Percentiles rank a stretch among this genome's conserved stretches.
Conservation (phyloP, 1,140 invertebrate species). For the Nilaparvata lugens region DNA sequence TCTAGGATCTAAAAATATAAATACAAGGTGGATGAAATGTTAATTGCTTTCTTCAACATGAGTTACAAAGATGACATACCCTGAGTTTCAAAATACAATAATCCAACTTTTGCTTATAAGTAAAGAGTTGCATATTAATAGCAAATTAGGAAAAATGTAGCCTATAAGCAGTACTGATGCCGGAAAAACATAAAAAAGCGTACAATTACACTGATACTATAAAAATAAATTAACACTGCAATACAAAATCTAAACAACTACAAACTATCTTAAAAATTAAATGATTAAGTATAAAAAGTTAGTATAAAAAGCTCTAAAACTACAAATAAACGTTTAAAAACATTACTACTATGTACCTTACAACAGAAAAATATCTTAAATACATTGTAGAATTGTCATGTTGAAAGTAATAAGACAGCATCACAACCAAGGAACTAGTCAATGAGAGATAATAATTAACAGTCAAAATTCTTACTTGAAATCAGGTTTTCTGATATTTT, state of each 20-base stretch:
- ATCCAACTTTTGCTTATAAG: too few relatives aligned
- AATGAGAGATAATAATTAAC: not conserved
- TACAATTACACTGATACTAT: not conserved
- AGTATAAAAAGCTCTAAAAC: slow-evolving; percentile 3
- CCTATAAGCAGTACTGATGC: too few relatives aligned
- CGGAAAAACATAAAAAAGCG: not conserved
- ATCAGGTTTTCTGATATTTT: too few relatives aligned
- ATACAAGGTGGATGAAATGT: too few relatives aligned
- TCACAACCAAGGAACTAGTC: slow-evolving; percentile 2
- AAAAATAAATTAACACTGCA: slow-evolving; percentile 2
- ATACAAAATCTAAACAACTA: not conserved
- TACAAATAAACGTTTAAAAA: not conserved
- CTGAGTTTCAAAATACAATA: too few relatives aligned
- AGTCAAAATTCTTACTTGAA: too few relatives aligned
- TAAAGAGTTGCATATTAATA: too few relatives aligned
- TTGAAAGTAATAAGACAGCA: not conserved
- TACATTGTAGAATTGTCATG: not conserved
- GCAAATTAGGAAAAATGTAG: too few relatives aligned
- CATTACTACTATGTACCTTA: not conserved
- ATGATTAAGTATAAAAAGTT: slow-evolving; percentile 1
- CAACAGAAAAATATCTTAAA: not conserved
- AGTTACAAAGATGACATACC: too few relatives aligned
- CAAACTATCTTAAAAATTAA: not conserved
- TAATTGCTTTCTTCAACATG: too few relatives aligned
- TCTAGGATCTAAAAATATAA: too few relatives aligned